These are phyloP conservation scores for Pocillopora meandrina DNA, from an alignment of 92 coral and sea anemone genomes.

Conservation along the genomic window DNA sequence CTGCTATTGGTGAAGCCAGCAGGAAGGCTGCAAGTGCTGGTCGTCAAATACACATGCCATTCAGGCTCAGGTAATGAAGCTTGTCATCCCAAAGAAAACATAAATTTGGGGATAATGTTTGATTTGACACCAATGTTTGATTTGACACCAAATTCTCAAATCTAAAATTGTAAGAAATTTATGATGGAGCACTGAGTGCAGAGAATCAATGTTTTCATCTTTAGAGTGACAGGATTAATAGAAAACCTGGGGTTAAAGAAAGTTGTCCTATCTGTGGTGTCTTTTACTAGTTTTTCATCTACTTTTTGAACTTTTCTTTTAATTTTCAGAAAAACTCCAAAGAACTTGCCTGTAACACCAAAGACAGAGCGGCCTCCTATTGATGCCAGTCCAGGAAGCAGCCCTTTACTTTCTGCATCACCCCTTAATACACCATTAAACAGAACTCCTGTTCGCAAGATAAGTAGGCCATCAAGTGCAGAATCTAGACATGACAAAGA, in stretches of 20 bases:
- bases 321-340: constrained; percentile 38
- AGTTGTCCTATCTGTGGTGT: too few species aligned
- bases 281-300: neutral
- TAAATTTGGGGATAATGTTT: too few species aligned
- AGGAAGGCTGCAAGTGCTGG: constrained; percentile 98
- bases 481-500: constrained; percentile 39
- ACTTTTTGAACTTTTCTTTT: neutral
- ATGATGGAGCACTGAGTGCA: too few species aligned
- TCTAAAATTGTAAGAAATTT: too few species aligned
- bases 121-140: too few species aligned
- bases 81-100: neutral
- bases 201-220: too few species aligned
- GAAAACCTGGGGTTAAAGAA: too few species aligned
- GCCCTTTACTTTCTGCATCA: constrained; percentile 25
- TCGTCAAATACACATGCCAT: constrained; percentile 68
- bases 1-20: constrained; percentile 95
- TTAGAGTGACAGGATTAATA: too few species aligned
- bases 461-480: constrained; percentile 51
- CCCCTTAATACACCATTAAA: constrained; percentile 49
- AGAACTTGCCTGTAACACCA: constrained; percentile 32
- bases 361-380: constrained; percentile 27
- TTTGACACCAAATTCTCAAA: too few species aligned
- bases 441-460: constrained; percentile 40
- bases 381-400: constrained; percentile 25
- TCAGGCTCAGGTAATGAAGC: constrained; percentile 61